A percentile compares a stretch with the other conserved stretches of the same genome.
phyloP scores from a whole-genome alignment of 2,888 invertebrate species.

The Eubasilissa splendida region DNA sequence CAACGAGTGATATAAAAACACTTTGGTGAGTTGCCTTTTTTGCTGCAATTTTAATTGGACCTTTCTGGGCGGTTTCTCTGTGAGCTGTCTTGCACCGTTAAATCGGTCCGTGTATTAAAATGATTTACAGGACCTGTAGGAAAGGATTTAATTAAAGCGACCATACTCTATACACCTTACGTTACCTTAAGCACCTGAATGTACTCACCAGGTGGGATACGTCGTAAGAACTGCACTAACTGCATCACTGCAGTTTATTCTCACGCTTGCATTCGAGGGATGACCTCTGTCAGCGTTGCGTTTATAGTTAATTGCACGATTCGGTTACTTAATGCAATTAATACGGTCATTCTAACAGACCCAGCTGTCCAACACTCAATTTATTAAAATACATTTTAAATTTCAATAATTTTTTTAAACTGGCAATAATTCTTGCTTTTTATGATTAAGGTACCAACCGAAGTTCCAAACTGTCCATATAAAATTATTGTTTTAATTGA shows the following conservation, averaged over 20 bases:
- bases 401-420: no score
- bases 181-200: not conserved
- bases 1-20: not conserved
- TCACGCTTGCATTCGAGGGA: constrained; percentile 6
- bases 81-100: constrained; percentile 24
- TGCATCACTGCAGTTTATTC: constrained; percentile 31
- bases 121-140: constrained; percentile 43
- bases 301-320: not conserved
- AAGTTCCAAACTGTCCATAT: no score
- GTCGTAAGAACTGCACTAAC: constrained; percentile 34
- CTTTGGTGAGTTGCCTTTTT: not conserved
- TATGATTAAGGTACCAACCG: no score
- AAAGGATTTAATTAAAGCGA: constrained; percentile 49
- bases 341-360: no score
- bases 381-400: no score
- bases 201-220: constrained; percentile 2
- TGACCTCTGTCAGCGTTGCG: not conserved
- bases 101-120: constrained; percentile 27
- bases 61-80: not conserved
- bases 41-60: not conserved
- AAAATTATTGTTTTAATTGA: no score
- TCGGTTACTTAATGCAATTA: no score
- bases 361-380: no score
- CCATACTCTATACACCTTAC: constrained; percentile 1
- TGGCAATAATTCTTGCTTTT: no score